Conservation (phyloP, 92 coral and sea anemone species). For the Zoanthus gigantus region DNA sequence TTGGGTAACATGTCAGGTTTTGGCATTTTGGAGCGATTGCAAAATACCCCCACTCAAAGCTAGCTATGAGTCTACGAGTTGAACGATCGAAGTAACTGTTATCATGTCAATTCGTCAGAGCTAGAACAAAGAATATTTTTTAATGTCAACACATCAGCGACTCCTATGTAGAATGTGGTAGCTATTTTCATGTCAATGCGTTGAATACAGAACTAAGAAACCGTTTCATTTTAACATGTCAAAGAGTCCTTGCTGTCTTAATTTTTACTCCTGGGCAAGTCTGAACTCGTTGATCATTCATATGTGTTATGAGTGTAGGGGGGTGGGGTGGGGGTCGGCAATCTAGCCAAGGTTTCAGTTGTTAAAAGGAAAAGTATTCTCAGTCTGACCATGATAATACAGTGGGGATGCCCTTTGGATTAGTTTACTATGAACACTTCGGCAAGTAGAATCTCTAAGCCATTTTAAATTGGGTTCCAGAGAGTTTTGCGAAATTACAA, state of each 20-base stretch:
- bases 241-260: no score
- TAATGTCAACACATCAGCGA: not conserved
- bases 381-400: not conserved
- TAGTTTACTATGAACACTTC: no score
- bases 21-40: conserved; percentile 18
- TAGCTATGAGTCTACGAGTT: not conserved
- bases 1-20: conserved; percentile 1
- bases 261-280: not conserved
- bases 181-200: conserved; percentile 2
- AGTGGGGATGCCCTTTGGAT: no score
- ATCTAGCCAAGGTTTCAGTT: conserved; percentile 16
- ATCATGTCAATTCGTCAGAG: not conserved
- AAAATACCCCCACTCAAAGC: not conserved
- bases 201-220: conserved; percentile 2
- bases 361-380: conserved; percentile 11
- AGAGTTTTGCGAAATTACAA: no score
- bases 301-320: no score
- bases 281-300: no score
- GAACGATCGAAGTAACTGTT: not conserved
- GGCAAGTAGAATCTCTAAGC: no score
- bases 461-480: no score
- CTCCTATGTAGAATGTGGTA: conserved; percentile 15
- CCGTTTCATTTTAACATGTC: not conserved
- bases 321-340: not conserved
- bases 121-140: not conserved